Percentiles rank a stretch among this genome's conserved stretches.
These are phyloP conservation scores for Rhynchonycteris naso DNA, from an alignment of 2,797 vertebrate species.

Conservation along the genomic window DNA sequence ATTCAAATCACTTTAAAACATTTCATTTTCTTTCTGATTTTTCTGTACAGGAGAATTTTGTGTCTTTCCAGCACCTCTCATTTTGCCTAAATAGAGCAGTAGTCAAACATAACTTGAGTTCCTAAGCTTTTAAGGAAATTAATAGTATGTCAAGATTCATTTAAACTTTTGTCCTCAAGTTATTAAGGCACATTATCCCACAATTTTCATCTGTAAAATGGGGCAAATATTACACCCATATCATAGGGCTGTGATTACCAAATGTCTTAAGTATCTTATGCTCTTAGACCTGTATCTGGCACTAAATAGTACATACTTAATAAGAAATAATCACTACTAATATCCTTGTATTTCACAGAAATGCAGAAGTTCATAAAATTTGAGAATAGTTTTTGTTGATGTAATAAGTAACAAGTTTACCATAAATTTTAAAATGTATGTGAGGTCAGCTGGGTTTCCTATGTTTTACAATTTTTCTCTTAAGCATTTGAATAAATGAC, in stretches of 20 bases:
- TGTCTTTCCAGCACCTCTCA: neutral
- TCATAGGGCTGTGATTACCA: neutral
- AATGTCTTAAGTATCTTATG: neutral
- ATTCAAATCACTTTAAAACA: constrained; percentile 2
- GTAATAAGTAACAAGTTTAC: neutral
- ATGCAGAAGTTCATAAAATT: neutral
- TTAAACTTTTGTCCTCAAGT: neutral
- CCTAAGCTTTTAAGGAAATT: neutral
- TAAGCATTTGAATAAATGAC: neutral
- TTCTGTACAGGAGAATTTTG: neutral
- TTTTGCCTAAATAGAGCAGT: neutral
- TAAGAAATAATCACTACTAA: neutral
- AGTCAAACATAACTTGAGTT: neutral
- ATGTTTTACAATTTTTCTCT: neutral
- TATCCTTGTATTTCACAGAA: neutral
- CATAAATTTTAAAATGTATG: neutral
- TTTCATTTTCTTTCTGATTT: neutral
- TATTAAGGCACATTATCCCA: neutral
- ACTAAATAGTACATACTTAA: neutral
- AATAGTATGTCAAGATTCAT: neutral
- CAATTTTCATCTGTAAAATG: constrained; percentile 1
- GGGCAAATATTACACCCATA: neutral
- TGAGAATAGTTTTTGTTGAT: neutral
- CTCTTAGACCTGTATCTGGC: neutral
- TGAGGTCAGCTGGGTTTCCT: neutral